Base-by-base conservation (phyloP, 2,888 invertebrate genomes). In the Tinea trinotella region DNA sequence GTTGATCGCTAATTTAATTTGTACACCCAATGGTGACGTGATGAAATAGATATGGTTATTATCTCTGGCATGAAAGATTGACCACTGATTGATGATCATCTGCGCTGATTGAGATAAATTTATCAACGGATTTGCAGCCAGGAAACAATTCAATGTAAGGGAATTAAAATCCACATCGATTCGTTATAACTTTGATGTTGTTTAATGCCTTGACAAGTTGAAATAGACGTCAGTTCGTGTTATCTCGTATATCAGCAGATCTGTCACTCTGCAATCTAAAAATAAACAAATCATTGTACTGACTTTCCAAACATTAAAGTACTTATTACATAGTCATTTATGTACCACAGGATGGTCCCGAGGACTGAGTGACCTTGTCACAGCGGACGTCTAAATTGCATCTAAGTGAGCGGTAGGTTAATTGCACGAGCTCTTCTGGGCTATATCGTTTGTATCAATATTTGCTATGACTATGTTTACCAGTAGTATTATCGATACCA, bases 361-460 rank as follows among this genome's bases (percentile, higher is more conserved):
- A 50, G 50, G 22, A 15, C 10, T 50, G 24, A 20, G 50, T 50
- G 24, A 50, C 50, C 50, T 50, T 50, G 50, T 24, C 24, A 12
- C 12, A 24, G 20, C 50, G 50, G 50, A 50, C 24, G 50, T 24
- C 13, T 24, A 24, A 50, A 50, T 50, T 50, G 50, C 50, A 50
- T 12, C 24, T 40, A 12, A 46, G 46, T 24, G 50, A 24, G 50
- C 17, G 5, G 18, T 64, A 66, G 66, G 67, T 71, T 74, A 81
- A 82, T 79, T 81, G 67, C 63, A 61, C 54, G 58, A 65, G 74
- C 71, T 74, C 71, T 70, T 69, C 66, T 71, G 60, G 76, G 78
- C 78, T 76, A 81, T 71, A 63, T 76, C 58, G 66, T 68, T 67
- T 61, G 59, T 67, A 70, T 64, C 65, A 76, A 69, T 65, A 61